Conservation (phyloP, 2,888 invertebrate species). For the Epsilonema sp. region DNA sequence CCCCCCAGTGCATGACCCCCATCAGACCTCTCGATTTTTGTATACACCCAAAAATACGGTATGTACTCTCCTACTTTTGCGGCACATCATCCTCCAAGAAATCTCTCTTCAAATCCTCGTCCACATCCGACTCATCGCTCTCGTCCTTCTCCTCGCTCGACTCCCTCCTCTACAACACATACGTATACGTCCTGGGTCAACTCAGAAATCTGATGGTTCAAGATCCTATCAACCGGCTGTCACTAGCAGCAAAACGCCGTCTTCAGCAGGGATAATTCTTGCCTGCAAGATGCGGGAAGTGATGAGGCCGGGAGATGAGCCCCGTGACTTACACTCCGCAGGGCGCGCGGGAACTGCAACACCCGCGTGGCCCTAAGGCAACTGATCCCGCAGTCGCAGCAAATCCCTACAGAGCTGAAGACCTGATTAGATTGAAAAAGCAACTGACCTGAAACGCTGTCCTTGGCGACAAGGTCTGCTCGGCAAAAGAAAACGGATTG, state of each 20-base stretch:
- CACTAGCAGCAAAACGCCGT: neutral
- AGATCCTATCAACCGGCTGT: neutral
- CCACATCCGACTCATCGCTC: constrained; percentile 32
- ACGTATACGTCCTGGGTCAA: neutral
- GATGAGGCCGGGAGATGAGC: constrained; percentile 3
- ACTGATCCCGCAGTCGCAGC: too few relatives aligned
- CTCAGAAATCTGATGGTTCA: neutral
- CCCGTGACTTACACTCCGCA: constrained; percentile 4
- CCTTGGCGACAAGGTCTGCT: too few relatives aligned
- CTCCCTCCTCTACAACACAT: neutral
- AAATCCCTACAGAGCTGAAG: too few relatives aligned
- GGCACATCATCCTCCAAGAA: constrained; percentile 58
- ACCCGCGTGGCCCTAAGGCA: neutral
- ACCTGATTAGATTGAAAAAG: too few relatives aligned
- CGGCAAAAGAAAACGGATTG: too few relatives aligned
- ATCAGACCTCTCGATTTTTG: too few relatives aligned
- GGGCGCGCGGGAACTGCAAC: neutral
- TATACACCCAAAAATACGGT: too few relatives aligned
- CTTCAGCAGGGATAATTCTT: constrained; percentile 3
- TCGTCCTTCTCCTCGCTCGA: constrained; percentile 10
- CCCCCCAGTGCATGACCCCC: too few relatives aligned
- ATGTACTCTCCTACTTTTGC: too few relatives aligned
- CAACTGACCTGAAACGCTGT: too few relatives aligned
- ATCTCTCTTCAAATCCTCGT: constrained; percentile 49
- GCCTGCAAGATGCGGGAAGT: constrained; percentile 1